phyloP scores from a whole-genome alignment of 2,888 invertebrate genomes.

The Cistogaster globosa region DNA sequence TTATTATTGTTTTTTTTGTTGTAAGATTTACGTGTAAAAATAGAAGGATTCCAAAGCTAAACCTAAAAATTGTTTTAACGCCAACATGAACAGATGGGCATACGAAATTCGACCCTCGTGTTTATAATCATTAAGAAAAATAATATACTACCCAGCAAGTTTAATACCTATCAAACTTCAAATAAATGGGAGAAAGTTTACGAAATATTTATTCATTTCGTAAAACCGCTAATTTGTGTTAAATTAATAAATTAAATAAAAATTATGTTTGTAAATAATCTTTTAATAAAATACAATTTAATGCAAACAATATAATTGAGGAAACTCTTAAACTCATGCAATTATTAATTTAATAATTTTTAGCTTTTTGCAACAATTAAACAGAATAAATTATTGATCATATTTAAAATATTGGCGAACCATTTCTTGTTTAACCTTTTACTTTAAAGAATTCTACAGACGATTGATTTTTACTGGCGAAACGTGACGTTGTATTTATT shows the following conservation, averaged over 20 bases:
- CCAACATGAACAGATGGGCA: too few species aligned
- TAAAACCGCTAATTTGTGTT: neutral
- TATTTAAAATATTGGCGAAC: neutral
- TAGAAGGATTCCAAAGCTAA: too few species aligned
- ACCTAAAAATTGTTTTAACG: too few species aligned
- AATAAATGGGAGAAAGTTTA: too few species aligned
- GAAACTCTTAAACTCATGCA: slow-evolving; percentile 30
- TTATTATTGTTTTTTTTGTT: too few species aligned
- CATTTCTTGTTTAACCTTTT: slow-evolving; percentile 12
- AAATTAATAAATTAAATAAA: slow-evolving; percentile 1
- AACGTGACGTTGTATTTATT: slow-evolving; percentile 38
- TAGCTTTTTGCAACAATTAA: neutral
- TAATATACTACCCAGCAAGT: too few species aligned
- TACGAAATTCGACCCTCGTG: too few species aligned
- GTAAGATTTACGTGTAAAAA: too few species aligned
- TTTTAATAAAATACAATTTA: neutral
- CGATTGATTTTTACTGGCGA: slow-evolving; percentile 27
- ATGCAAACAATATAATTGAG: slow-evolving; percentile 11
- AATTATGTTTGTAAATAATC: neutral
- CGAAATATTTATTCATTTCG: neutral
- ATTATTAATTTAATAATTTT: neutral
- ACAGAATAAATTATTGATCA: slow-evolving; percentile 29
- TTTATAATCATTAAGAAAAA: too few species aligned
- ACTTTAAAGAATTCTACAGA: slow-evolving; percentile 15
- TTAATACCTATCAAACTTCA: too few species aligned